These are phyloP conservation scores for Garra rufa DNA, from an alignment of 2,113 vertebrate species.

Conservation along the genomic window DNA sequence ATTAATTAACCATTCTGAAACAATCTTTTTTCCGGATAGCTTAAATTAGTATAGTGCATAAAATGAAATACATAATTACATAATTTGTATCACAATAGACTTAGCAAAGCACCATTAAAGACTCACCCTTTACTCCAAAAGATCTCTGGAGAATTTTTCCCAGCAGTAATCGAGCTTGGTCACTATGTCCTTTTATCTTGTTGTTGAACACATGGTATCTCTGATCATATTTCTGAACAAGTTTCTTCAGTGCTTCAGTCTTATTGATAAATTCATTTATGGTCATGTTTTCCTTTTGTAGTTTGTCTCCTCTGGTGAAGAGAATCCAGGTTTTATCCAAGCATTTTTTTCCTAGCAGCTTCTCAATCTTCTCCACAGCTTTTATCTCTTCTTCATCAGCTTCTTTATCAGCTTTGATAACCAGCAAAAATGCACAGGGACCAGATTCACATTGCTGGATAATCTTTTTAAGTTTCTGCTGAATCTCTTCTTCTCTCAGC, in stretches of 20 bases:
- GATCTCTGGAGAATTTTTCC: not conserved
- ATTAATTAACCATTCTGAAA: no score
- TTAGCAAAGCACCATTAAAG: no score
- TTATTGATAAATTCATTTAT: not conserved
- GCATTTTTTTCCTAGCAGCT: not conserved
- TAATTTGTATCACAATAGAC: no score
- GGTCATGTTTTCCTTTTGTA: not conserved
- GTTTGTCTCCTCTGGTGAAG: slow-evolving; percentile 2
- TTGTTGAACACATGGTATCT: not conserved
- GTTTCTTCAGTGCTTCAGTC: not conserved
- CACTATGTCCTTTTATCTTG: not conserved
- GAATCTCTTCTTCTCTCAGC: not conserved
- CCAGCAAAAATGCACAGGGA: not conserved
- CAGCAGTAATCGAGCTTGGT: not conserved
- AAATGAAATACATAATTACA: no score
- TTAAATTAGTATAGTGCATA: no score
- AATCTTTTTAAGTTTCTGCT: not conserved
- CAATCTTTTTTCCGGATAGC: no score
- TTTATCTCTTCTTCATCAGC: not conserved
- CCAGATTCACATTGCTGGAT: not conserved
- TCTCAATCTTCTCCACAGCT: not conserved
- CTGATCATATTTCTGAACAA: not conserved
- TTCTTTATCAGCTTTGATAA: not conserved
- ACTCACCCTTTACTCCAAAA: no score
- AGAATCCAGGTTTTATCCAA: not conserved